Evolutionary conservation across 2,888 invertebrate species (phyloP).

Genomic region (Pheosia gnoma): DNA sequence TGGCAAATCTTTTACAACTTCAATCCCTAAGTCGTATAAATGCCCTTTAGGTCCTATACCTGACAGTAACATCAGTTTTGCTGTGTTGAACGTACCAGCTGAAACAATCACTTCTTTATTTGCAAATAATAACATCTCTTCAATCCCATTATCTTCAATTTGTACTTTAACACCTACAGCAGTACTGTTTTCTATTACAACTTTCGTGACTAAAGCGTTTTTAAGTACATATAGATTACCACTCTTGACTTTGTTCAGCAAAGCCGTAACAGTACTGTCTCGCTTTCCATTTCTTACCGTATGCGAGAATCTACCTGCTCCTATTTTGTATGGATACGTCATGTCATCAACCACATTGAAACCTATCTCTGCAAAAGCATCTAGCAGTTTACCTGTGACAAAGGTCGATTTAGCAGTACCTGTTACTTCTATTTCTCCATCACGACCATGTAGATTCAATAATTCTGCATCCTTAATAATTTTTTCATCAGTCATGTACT

Average conservation of each 20-base stretch:
- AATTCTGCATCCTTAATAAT: slow-evolving; percentile 56
- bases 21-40: slow-evolving; percentile 50
- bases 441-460: slow-evolving; percentile 55
- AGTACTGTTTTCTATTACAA: slow-evolving; percentile 51
- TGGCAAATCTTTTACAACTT: slow-evolving; percentile 56
- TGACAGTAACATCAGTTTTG: slow-evolving; percentile 66
- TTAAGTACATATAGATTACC: slow-evolving; percentile 58
- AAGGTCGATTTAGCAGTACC: slow-evolving; percentile 45
- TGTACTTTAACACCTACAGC: slow-evolving; percentile 57
- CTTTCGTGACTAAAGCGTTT: slow-evolving; percentile 55
- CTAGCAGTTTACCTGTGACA: slow-evolving; percentile 49
- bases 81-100: slow-evolving; percentile 68
- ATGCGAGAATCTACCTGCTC: slow-evolving; percentile 69
- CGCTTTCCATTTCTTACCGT: slow-evolving; percentile 62
- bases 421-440: slow-evolving; percentile 67
- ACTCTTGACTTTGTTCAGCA: slow-evolving; percentile 51
- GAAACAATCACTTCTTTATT: slow-evolving; percentile 64
- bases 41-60: slow-evolving; percentile 65
- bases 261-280: slow-evolving; percentile 60
- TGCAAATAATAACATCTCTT: slow-evolving; percentile 49
- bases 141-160: slow-evolving; percentile 36
- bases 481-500: slow-evolving; percentile 62
- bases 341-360: slow-evolving; percentile 65
- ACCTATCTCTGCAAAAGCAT: slow-evolving; percentile 63
- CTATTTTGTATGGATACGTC: slow-evolving; percentile 62